phyloP scores from a whole-genome alignment of 2,888 invertebrate genomes.

The Leptarthrus brevirostris region DNA sequence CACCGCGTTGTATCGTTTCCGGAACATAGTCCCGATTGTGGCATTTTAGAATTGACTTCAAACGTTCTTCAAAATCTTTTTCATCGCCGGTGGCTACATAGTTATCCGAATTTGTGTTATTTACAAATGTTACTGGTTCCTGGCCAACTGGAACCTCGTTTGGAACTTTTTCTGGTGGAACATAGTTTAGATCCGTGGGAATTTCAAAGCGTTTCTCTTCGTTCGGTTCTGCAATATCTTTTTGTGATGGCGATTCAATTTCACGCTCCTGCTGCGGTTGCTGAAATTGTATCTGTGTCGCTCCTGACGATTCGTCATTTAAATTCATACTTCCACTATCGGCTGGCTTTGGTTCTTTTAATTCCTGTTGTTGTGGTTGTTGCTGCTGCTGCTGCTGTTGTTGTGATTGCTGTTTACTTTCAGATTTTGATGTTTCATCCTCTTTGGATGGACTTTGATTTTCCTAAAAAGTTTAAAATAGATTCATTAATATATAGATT shows the following conservation, averaged over 20 bases:
- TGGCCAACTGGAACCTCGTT: slow-evolving; percentile 19
- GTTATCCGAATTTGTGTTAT: slow-evolving; percentile 61
- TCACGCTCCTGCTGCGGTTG: slow-evolving; percentile 25
- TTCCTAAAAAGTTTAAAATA: background rate
- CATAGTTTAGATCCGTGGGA: slow-evolving; percentile 55
- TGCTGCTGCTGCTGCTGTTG: too few species aligned
- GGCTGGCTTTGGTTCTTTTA: slow-evolving; percentile 8
- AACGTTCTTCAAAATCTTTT: slow-evolving; percentile 65
- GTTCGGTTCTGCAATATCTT: slow-evolving; percentile 38
- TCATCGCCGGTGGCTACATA: slow-evolving; percentile 65
- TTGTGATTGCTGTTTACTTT: background rate
- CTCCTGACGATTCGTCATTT: slow-evolving; percentile 4
- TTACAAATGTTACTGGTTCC: slow-evolving; percentile 57
- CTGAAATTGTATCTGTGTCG: slow-evolving; percentile 53
- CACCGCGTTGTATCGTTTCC: slow-evolving; percentile 78
- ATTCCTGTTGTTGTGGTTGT: background rate
- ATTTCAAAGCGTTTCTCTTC: slow-evolving; percentile 57
- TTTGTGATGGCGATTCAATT: background rate
- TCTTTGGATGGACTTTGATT: background rate
- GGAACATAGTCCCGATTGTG: slow-evolving; percentile 73
- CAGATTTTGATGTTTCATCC: background rate
- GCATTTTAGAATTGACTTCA: slow-evolving; percentile 70
- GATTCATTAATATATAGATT: too few species aligned
- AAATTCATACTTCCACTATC: background rate
- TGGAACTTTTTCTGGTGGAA: slow-evolving; percentile 29